Evolutionary conservation across 2,113 vertebrate genomes (phyloP), one percentile per base, ranked within the genome.

Genomic region (Poeciliopsis prolifica): DNA sequence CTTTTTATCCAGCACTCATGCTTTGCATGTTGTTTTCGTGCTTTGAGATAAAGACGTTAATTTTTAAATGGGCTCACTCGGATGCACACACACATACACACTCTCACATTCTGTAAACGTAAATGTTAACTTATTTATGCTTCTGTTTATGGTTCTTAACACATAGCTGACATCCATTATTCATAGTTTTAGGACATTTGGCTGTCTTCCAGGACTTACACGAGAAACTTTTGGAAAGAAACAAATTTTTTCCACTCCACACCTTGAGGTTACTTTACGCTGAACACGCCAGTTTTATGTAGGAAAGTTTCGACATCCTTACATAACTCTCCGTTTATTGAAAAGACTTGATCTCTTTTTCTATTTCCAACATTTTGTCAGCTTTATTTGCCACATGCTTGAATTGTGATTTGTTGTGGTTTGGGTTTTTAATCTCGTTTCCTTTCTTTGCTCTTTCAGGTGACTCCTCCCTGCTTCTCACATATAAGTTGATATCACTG

Each of bases 401-500:
- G 30, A 22, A 19, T 37, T 31, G 44, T 48, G 68, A 29, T 24
- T 65, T 81, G 31, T 22, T 22, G 54, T 37, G 61, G 35, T 51
- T 33, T 10, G 48, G 51, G 58, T 51, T 40, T 83, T 76, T 81
- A 80, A 91, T 70, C 65, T 12, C 37, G 37, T 22, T 28, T 77
- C 87, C 35, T 89, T 31, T 89, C 66, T 85, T 35, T 13, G 90
- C 81, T 89, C 73, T 92, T 92, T 72, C 91, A 92, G 90, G 87
- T 83, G 90, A 89, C 89, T 87, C 89, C 86, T 89, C 83, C 92
- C 95, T 88, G 78, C 82, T 93, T 83, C 94, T 93, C 93, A 94
- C 95, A 94, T 94, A 82, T 90, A 93, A 92, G 90, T 92, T 94
- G 84, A 91, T 81, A 88, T 85, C 82, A 72, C 79, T 70, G 79